phyloP scores from a whole-genome alignment of 2,888 invertebrate species.

The Drosophila niveifrons region DNA sequence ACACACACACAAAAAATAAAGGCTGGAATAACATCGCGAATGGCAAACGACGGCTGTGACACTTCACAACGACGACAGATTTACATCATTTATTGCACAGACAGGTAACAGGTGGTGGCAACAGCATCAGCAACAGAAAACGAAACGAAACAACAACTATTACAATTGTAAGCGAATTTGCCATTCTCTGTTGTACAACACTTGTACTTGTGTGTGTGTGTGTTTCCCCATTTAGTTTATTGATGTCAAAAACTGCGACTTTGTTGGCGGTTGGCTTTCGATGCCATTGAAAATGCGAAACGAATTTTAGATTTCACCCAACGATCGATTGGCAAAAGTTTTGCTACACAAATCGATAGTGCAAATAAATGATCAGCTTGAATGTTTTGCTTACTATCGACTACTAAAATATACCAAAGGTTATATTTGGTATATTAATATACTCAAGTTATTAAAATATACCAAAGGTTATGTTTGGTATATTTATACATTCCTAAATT shows the following conservation, averaged over 20 bases:
- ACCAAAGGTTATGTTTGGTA: too few species aligned
- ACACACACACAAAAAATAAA: slow-evolving; percentile 25
- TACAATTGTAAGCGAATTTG: background rate
- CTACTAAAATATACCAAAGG: too few species aligned
- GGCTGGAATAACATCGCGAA: slow-evolving; percentile 49
- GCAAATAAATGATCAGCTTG: too few species aligned
- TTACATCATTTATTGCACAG: slow-evolving; percentile 76
- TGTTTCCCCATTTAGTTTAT: background rate
- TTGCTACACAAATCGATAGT: too few species aligned
- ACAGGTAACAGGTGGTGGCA: slow-evolving; percentile 60
- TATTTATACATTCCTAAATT: too few species aligned
- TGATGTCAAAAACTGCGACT: background rate
- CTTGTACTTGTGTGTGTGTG: background rate
- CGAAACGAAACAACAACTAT: slow-evolving; percentile 27
- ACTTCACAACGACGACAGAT: slow-evolving; percentile 68
- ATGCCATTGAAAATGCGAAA: background rate
- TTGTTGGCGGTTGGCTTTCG: background rate
- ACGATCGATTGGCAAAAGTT: background rate
- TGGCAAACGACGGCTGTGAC: slow-evolving; percentile 55
- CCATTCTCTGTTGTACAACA: background rate
- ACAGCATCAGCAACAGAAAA: background rate
- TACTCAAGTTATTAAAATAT: too few species aligned
- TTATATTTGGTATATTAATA: too few species aligned
- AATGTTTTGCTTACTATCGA: too few species aligned
- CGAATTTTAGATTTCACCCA: background rate